phyloP scores from a whole-genome alignment of 2,797 vertebrate species.

The Benthosema pterotum region DNA sequence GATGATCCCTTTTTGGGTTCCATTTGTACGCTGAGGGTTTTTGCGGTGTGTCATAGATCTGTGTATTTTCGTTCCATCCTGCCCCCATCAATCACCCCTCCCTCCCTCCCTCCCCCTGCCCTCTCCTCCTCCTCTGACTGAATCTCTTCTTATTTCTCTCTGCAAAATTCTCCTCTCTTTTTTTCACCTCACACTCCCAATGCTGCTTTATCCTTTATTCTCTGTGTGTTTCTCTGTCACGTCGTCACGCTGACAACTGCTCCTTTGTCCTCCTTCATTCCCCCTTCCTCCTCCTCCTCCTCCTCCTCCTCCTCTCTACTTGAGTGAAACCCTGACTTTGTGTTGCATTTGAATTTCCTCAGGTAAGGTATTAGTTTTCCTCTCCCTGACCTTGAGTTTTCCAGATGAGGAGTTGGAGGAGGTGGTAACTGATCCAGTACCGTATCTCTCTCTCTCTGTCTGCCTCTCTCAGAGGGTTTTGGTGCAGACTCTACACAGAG shows the following conservation, averaged over 20 bases:
- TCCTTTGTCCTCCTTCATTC: conserved; percentile 52
- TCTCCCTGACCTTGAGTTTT: conserved; percentile 67
- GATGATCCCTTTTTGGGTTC: too few species aligned
- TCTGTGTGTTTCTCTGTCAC: conserved; percentile 2
- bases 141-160: conserved; percentile 28
- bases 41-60: conserved; percentile 16
- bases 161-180: conserved; percentile 43
- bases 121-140: conserved; percentile 23
- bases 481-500: background rate
- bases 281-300: conserved; percentile 40
- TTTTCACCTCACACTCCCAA: conserved; percentile 48
- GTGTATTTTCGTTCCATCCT: conserved; percentile 5
- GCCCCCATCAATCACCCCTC: conserved; percentile 13
- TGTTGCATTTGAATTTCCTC: conserved; percentile 56
- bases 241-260: conserved; percentile 38
- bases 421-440: conserved; percentile 60
- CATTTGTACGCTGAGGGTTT: too few species aligned
- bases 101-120: background rate
- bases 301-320: conserved; percentile 40
- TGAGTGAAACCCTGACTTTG: conserved; percentile 50
- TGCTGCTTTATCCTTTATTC: conserved; percentile 30
- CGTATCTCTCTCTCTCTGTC: conserved; percentile 21
- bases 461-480: too few species aligned
- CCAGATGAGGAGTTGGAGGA: conserved; percentile 47
- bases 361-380: conserved; percentile 52